Percentiles rank a stretch among this genome's conserved stretches.
Conservation (phyloP, 2,797 vertebrate genomes). For the Somateria mollissima region DNA sequence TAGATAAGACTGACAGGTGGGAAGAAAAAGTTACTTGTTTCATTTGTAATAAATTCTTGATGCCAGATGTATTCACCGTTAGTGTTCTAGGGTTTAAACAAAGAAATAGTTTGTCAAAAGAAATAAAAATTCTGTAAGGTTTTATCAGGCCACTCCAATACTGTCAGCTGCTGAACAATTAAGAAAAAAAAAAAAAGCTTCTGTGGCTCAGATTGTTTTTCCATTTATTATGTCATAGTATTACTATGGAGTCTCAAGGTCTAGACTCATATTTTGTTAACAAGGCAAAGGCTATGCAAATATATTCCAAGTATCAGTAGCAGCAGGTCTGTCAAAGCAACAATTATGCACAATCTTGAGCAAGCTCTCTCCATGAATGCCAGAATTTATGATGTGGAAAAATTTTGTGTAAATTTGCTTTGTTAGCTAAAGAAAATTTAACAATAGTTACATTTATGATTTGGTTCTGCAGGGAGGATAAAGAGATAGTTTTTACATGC, state of each 20-base stretch:
- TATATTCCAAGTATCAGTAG: conserved; percentile 10
- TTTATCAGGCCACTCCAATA: not conserved
- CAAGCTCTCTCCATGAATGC: not conserved
- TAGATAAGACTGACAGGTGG: not conserved
- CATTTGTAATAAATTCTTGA: not conserved
- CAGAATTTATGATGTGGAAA: not conserved
- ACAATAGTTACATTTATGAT: not conserved
- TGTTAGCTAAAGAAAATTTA: not conserved
- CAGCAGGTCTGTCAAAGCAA: conserved; percentile 18
- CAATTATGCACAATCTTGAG: not conserved
- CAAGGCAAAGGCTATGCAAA: conserved; percentile 18
- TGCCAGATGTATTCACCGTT: not conserved
- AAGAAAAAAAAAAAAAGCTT: not conserved
- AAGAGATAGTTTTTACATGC: not conserved
- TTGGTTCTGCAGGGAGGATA: not conserved
- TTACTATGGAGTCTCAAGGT: not conserved
- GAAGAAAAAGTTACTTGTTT: not conserved
- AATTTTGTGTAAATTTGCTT: not conserved
- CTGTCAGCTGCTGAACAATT: not conserved
- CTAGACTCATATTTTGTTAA: conserved; percentile 5
- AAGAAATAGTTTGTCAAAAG: conserved; percentile 15
- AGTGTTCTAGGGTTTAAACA: not conserved
- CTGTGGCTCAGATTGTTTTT: not conserved
- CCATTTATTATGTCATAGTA: not conserved
- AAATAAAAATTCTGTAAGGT: not conserved